Evolutionary conservation across 2,888 invertebrate species (phyloP).

Genomic region (Osmoderma eremita): DNA sequence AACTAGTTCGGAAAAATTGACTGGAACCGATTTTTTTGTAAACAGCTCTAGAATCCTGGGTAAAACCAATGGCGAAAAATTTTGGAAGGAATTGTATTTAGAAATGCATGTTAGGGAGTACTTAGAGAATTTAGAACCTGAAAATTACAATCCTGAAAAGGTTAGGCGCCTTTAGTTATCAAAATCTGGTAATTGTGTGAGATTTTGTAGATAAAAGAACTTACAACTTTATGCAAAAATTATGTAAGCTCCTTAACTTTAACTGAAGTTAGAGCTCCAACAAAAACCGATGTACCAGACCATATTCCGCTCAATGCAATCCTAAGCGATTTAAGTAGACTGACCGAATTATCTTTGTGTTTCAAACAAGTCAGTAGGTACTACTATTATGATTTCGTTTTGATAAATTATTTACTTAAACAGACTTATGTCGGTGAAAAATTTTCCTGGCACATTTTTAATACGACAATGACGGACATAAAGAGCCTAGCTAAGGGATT

Average conservation of each 20-base stretch:
- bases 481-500: slow-evolving; percentile 56
- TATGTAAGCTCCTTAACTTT: slow-evolving; percentile 54
- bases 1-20: slow-evolving; percentile 19
- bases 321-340: slow-evolving; percentile 53
- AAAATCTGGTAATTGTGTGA: background rate
- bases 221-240: slow-evolving; percentile 54
- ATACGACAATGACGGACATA: slow-evolving; percentile 55
- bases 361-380: slow-evolving; percentile 56
- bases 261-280: slow-evolving; percentile 51
- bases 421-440: slow-evolving; percentile 56
- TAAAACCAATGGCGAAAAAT: slow-evolving; percentile 39
- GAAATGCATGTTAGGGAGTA: slow-evolving; percentile 57
- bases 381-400: background rate
- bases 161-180: slow-evolving; percentile 44
- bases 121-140: slow-evolving; percentile 58
- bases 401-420: slow-evolving; percentile 23
- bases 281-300: slow-evolving; percentile 47
- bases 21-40: slow-evolving; percentile 6
- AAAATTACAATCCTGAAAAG: slow-evolving; percentile 57
- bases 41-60: background rate
- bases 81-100: slow-evolving; percentile 58
- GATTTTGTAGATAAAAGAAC: slow-evolving; percentile 55
- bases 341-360: slow-evolving; percentile 56
- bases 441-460: slow-evolving; percentile 57
- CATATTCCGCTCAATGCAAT: slow-evolving; percentile 57